These are phyloP conservation scores for Odontophorus gujanensis DNA, from an alignment of 2,113 vertebrate genomes.

Conservation along the genomic window DNA sequence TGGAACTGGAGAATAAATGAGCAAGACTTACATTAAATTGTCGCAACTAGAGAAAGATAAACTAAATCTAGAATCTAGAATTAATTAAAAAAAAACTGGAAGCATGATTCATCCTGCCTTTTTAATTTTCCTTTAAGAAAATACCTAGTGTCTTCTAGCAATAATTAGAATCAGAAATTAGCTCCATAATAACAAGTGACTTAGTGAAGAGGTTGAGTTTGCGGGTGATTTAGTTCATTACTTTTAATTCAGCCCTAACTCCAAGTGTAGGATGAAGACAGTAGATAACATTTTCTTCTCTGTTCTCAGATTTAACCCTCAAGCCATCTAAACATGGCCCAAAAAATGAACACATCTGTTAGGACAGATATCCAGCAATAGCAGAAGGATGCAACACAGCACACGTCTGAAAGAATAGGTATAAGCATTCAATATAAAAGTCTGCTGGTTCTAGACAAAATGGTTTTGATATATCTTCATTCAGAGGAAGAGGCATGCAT, in stretches of 20 bases:
- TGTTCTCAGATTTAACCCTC: neutral
- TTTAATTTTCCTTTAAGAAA: neutral
- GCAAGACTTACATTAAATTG: neutral
- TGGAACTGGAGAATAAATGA: neutral
- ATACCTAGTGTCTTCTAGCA: neutral
- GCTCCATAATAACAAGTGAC: neutral
- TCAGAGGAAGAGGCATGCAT: neutral
- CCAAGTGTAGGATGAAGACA: neutral
- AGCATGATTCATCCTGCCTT: fast-evolving
- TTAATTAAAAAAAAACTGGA: neutral
- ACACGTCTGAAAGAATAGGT: neutral
- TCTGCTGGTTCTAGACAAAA: neutral
- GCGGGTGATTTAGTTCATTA: neutral
- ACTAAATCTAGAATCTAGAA: neutral
- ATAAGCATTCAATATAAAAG: neutral
- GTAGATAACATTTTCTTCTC: neutral
- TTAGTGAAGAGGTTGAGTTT: neutral
- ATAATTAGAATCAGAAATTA: neutral
- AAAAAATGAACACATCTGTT: fast-evolving
- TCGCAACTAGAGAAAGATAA: neutral
- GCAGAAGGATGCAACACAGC: fast-evolving
- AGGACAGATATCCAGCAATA: neutral
- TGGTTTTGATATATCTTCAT: neutral
- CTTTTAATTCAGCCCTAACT: neutral
- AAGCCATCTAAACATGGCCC: neutral